A percentile compares a stretch with the other conserved stretches of the same genome.
phyloP scores from a whole-genome alignment of 2,113 vertebrate species.

The Gambusia affinis region DNA sequence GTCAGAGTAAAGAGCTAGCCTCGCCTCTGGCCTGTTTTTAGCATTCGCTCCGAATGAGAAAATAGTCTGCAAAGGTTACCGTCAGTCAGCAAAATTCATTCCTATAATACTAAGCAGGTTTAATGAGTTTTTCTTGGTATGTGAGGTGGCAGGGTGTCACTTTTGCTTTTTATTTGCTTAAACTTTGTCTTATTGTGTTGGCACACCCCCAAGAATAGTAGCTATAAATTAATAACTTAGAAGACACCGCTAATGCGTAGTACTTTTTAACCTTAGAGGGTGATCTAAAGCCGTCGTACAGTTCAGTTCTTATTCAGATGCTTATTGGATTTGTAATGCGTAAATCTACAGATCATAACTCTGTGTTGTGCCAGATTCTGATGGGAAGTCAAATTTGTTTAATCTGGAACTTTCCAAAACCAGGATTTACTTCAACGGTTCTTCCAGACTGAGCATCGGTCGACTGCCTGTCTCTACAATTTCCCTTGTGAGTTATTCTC shows the following conservation, averaged over 20 bases:
- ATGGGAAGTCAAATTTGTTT: no score
- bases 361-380: no score
- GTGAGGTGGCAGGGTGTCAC: background rate
- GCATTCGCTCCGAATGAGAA: constrained; percentile 43
- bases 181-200: background rate
- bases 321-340: no score
- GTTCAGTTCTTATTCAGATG: background rate
- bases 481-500: no score
- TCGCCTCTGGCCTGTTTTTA: constrained; percentile 41
- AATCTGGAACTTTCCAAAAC: no score
- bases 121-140: background rate
- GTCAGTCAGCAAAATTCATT: constrained; percentile 24
- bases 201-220: background rate
- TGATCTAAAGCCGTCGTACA: background rate
- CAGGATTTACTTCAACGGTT: no score
- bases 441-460: no score
- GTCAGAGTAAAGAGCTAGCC: constrained; percentile 47
- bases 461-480: no score
- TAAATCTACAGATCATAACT: no score
- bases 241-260: background rate
- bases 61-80: constrained; percentile 61
- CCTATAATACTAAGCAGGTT: constrained; percentile 23
- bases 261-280: background rate
- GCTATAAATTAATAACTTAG: no score
- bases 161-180: background rate